Evolutionary conservation across 1,140 invertebrate species (phyloP), one percentile per base, ranked within the genome.

Genomic region (Drosophila lacertosa): DNA sequence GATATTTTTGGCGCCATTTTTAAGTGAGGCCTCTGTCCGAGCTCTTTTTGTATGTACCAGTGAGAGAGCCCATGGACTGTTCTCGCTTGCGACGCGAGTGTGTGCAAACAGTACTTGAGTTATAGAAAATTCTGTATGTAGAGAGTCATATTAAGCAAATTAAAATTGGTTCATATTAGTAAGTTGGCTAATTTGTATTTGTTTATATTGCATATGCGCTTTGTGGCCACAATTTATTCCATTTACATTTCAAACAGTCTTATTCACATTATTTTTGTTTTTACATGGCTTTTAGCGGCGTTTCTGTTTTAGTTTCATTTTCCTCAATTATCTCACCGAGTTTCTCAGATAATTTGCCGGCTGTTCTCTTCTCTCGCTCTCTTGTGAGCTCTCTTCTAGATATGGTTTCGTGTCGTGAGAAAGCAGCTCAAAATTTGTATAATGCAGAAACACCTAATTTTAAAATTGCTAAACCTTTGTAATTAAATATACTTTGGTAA

Each of bases 221-320:
- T 65, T 70, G 60, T 51, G 29, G 3, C 24, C 7, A 37, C 45
- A 44, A 58, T 66, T 50, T 54, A 59, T 59, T 58, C 22, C 24
- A 33, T 66, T 50, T 66, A 35, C 55, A 57, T 51, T 75, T 51
- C 55, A 62, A 51, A 60, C 42, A 22, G 10, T 45, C 59, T 72
- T 78, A 48, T 72, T 75, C 55, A 58, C 72, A 67, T 53, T 73
- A 80, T 86, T 84, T 84, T 84, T 84, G 80, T 84, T 84, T 84
- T 84, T 84, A 84, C 57, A 77, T 60, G 45, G 62, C 51, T 59
- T 72, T 72, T 72, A 72, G 33, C 55, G 55, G 9, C 40, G 63
- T 75, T 84, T 86, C 67, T 69, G 63, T 47, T 59, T 62, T 67
- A 40, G 18, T 48, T 54, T 69, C 57, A 26, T 45, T 48, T 63